Evolutionary conservation across 2,888 invertebrate species (phyloP), one percentile per base, ranked within the genome.

Genomic region (Cryptus armator): DNA sequence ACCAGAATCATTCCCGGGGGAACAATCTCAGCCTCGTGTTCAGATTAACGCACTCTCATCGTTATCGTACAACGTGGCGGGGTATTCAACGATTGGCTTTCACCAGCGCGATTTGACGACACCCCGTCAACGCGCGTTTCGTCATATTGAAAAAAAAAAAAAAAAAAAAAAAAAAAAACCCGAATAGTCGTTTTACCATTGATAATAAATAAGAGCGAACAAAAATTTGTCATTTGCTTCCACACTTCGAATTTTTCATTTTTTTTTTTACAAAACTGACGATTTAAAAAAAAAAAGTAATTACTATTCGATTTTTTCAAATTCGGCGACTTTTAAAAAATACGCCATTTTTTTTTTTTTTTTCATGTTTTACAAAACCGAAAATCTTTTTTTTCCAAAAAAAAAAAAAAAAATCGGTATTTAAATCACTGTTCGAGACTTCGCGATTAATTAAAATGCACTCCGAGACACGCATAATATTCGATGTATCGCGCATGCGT

Each of bases 1-100:
- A 24, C 59, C 59, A 59, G 80, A 24, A 72, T 77, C 48, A 67
- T 74, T 84, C 84, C 81, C 77, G 32, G 62, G 81, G 81, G 84
- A 84, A 53, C 62, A 46, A 64, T 84, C 78, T 51, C 53, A 46
- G 77, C 71, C 53, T 80, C 76, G 56, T 37, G 68, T 56, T 19
- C 19, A 64, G 81, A 84, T 81, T 81, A 81, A 62, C 84, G 46
- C 59, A 44, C 59, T 53, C 53, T 53, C n/a, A 44, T 74, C 37
- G 66, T 74, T 84, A 81, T 84, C 81, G 53, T 72, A 81, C 72
- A 32, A 66, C 67, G 80, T 77, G 71, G 75, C 71, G 14, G 12
- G 56, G 59, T 67, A 67, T 53, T 70, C 70, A 62, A 67, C 53
- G n/a, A 64, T 64, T 44, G 53, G 53, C 66, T 76, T 74, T 71